These are phyloP conservation scores for Trissonchulus latispiculum DNA, from an alignment of 2,888 invertebrate species.

Conservation along the genomic window DNA sequence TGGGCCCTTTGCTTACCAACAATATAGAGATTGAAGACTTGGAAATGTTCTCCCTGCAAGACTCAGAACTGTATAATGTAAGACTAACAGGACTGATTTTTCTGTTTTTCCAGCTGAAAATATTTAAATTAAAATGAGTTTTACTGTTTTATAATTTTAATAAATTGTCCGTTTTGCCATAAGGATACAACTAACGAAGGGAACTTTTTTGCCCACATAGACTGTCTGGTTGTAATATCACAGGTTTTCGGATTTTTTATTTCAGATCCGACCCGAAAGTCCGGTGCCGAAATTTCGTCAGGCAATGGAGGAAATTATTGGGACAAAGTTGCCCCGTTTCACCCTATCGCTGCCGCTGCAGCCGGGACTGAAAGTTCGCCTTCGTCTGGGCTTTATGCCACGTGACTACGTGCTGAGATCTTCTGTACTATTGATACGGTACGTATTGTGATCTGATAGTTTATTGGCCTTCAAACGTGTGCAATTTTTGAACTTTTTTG, in stretches of 20 bases:
- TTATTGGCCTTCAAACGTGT: background rate
- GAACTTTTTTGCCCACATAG: too few species aligned
- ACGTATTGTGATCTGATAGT: conserved; percentile 16
- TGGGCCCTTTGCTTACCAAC: conserved; percentile 25
- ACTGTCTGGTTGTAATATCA: too few species aligned
- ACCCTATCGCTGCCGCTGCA: conserved; percentile 54
- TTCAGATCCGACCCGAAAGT: conserved; percentile 35
- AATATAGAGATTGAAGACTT: conserved; percentile 47
- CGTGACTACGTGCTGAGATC: conserved; percentile 48
- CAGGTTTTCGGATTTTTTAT: too few species aligned
- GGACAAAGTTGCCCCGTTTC: conserved; percentile 48
- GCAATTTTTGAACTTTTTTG: too few species aligned
- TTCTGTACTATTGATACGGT: conserved; percentile 50
- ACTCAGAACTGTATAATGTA: conserved; percentile 43
- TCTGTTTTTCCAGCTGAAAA: too few species aligned
- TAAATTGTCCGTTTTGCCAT: too few species aligned
- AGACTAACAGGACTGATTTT: too few species aligned
- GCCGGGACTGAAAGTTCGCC: conserved; percentile 52
- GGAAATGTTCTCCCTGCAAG: conserved; percentile 48
- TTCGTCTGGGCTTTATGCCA: conserved; percentile 49
- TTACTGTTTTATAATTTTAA: too few species aligned
- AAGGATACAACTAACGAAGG: too few species aligned
- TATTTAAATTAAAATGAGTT: too few species aligned
- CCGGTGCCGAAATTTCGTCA: conserved; percentile 45
- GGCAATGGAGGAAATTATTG: conserved; percentile 45